Conservation (phyloP, 1,140 invertebrate genomes). For the Harlomillsia oculata region DNA sequence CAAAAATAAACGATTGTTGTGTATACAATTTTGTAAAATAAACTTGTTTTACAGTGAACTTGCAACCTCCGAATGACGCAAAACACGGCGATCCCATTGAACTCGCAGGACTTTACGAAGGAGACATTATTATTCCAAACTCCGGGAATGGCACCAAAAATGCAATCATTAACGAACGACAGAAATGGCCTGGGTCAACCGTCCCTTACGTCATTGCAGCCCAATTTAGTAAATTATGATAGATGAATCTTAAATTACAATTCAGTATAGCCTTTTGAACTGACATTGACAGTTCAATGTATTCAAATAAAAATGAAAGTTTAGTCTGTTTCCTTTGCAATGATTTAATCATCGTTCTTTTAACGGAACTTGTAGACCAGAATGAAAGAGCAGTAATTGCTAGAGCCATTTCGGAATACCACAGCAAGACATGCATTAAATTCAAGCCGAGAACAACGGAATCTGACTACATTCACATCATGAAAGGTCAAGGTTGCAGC, state of each 20-base stretch:
- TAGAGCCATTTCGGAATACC: constrained; percentile 38
- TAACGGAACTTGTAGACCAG: constrained; percentile 23
- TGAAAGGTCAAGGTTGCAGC: constrained; percentile 38
- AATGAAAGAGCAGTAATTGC: constrained; percentile 38
- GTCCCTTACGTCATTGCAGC: constrained; percentile 41
- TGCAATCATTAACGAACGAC: constrained; percentile 20
- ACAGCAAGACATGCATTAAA: constrained; percentile 40
- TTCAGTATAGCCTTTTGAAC: background rate
- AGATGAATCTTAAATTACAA: background rate
- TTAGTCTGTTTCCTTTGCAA: background rate
- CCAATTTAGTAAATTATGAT: constrained; percentile 36
- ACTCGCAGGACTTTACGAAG: constrained; percentile 40
- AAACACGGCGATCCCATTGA: constrained; percentile 37
- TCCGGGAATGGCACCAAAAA: constrained; percentile 10
- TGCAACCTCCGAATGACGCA: constrained; percentile 1
- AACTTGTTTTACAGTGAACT: background rate
- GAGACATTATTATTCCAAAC: constrained; percentile 36
- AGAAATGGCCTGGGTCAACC: constrained; percentile 35
- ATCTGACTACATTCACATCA: constrained; percentile 40
- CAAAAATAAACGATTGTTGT: background rate
- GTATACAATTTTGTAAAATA: background rate
- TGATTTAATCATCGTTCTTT: background rate
- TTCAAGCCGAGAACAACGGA: constrained; percentile 39
- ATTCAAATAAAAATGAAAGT: background rate
- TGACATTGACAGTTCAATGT: background rate